Evolutionary conservation across 2,113 vertebrate genomes (phyloP).

Genomic region (Pleuronectes platessa): DNA sequence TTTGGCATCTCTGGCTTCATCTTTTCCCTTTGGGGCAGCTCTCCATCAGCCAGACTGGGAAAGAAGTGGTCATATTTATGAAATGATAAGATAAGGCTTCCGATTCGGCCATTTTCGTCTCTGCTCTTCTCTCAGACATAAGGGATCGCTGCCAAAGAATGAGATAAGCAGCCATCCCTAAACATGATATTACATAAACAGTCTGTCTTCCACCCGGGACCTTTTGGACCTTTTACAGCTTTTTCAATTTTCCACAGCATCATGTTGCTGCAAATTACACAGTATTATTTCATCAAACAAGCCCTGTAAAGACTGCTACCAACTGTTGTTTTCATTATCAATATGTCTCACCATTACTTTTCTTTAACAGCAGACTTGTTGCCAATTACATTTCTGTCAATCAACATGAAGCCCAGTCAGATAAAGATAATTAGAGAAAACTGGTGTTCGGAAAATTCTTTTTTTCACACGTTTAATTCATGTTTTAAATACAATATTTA

Average conservation of each 20-base stretch:
- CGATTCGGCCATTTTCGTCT: too few species aligned
- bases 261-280: background rate
- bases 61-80: too few species aligned
- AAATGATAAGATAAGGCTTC: too few species aligned
- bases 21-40: too few species aligned
- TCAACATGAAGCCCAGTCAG: background rate
- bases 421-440: background rate
- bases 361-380: background rate
- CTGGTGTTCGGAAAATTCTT: background rate
- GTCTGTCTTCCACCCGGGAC: background rate
- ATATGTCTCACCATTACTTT: background rate
- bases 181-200: too few species aligned
- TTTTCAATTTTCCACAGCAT: background rate
- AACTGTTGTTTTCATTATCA: background rate
- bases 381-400: slow-evolving; percentile 9
- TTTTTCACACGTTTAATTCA: background rate
- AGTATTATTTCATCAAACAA: background rate
- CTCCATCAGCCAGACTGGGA: too few species aligned
- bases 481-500: too few species aligned
- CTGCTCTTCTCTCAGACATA: too few species aligned
- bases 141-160: too few species aligned
- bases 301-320: background rate
- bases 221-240: background rate
- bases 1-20: too few species aligned
- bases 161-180: too few species aligned